These are phyloP conservation scores for Platypus cylindrus DNA, from an alignment of 2,888 invertebrate genomes.

Conservation along the genomic window DNA sequence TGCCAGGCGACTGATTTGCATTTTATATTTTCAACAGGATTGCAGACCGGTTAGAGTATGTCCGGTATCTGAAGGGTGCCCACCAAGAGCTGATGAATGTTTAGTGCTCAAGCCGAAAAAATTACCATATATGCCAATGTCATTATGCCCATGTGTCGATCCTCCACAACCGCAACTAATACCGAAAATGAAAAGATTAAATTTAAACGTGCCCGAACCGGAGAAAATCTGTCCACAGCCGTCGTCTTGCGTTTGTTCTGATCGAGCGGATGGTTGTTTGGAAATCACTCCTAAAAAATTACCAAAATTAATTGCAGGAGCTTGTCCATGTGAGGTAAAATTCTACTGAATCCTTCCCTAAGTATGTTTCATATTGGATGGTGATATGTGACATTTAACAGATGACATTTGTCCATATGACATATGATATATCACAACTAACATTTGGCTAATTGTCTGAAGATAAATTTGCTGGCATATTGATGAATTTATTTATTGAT, in stretches of 20 bases:
- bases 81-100: slow-evolving; percentile 17
- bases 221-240: slow-evolving; percentile 11
- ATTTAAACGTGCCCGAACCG: slow-evolving; percentile 16
- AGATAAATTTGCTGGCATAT: no score
- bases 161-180: slow-evolving; percentile 9
- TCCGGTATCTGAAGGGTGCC: slow-evolving; percentile 11
- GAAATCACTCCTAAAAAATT: slow-evolving; percentile 13
- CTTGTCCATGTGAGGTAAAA: slow-evolving; percentile 20
- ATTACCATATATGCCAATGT: slow-evolving; percentile 6
- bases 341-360: no score
- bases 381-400: no score
- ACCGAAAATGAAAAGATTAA: slow-evolving; percentile 15
- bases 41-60: slow-evolving; percentile 11
- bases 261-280: slow-evolving; percentile 16
- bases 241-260: slow-evolving; percentile 3
- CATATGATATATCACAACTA: no score
- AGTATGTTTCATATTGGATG: no score
- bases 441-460: no score
- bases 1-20: neutral
- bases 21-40: slow-evolving; percentile 4
- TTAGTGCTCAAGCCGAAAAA: slow-evolving; percentile 7
- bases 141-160: slow-evolving; percentile 9
- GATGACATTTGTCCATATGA: no score
- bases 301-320: slow-evolving; percentile 17
- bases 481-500: no score